Base-by-base conservation (phyloP, 1,140 invertebrate species). In the Elysia chlorotica region DNA sequence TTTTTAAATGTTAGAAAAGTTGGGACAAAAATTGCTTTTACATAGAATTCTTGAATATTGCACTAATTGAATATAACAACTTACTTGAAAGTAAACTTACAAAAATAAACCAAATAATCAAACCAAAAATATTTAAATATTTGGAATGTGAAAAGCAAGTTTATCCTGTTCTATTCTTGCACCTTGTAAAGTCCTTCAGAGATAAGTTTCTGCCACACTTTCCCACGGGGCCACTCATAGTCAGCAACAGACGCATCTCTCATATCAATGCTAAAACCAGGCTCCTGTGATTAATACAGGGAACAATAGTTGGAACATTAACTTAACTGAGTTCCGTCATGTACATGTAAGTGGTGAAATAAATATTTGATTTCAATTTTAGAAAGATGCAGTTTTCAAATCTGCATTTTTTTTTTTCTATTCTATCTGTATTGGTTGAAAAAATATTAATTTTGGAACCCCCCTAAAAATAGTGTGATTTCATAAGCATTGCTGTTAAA, bases 211-310 rank as follows among this genome's bases (percentile, higher is more conserved):
- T 91, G 88, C 95, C 95, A 96, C 81, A 92, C 90, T 23, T 81
- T 89, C 17, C 95, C 95, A 73, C 88, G 82, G 0, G 95, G 95
- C 87, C 93, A 96, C 71, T 91, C 88, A 84, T 91, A 95, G 57
- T 91, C 89, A 30, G 88, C 78, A 21, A 95, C 80, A 3, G 91
- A 90, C 35, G 91, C 88, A 1, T 91, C 87, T 76, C 92, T 91
- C 75, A 97, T 91, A 82, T 94, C 90, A 0, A 93, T 93, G 72
- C 92, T 93, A 87, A 95, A 96, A 0, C 94, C 95, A 21, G 93
- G 89, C 1, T 80, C 76, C 91, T 93, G 83, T 53, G 88, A 86
- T 0, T 30, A 38, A 62, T 59, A 71, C 0, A 41, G 2, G 38
- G 25, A 48, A 38, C 35, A 65, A 63, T 37, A 25, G 2, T 1